A percentile compares a stretch with the other conserved stretches of the same genome.
Evolutionary conservation across 1,140 invertebrate species (phyloP).

Genomic region (Lordiphosa clarofinis): DNA sequence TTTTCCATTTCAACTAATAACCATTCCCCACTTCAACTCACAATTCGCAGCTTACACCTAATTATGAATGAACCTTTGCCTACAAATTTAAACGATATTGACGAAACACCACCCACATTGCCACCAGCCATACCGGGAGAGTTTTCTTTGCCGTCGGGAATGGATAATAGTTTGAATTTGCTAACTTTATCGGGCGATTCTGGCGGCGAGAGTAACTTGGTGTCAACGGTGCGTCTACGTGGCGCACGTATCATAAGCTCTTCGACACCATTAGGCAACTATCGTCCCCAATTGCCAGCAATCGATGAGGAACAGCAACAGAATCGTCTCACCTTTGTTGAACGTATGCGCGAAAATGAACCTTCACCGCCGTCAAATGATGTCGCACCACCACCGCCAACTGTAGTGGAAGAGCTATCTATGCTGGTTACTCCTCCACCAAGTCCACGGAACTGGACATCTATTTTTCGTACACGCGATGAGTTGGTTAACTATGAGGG

Average conservation of each 20-base stretch:
- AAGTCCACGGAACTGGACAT: conserved; percentile 25
- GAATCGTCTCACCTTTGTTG: background rate
- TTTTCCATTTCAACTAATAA: background rate
- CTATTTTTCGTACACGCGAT: conserved; percentile 34
- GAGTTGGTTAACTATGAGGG: conserved; percentile 13
- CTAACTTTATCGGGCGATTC: background rate
- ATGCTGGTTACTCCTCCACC: background rate
- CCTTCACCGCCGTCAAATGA: background rate
- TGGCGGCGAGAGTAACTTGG: conserved; percentile 4
- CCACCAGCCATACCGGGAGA: conserved; percentile 6
- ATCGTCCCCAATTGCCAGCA: conserved; percentile 30
- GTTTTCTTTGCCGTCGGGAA: no score
- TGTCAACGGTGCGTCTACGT: background rate
- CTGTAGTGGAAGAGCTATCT: background rate
- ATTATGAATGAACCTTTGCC: background rate
- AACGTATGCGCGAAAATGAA: conserved; percentile 25
- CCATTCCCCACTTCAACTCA: background rate
- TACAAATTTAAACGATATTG: no score
- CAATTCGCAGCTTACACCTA: conserved; percentile 20
- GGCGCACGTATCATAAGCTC: conserved; percentile 3
- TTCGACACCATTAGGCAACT: conserved; percentile 30
- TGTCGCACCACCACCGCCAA: background rate
- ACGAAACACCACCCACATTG: background rate
- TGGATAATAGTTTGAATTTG: background rate
- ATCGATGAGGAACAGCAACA: conserved; percentile 46